Conservation (phyloP, 2,113 vertebrate genomes). For the Panthera tigris region DNA sequence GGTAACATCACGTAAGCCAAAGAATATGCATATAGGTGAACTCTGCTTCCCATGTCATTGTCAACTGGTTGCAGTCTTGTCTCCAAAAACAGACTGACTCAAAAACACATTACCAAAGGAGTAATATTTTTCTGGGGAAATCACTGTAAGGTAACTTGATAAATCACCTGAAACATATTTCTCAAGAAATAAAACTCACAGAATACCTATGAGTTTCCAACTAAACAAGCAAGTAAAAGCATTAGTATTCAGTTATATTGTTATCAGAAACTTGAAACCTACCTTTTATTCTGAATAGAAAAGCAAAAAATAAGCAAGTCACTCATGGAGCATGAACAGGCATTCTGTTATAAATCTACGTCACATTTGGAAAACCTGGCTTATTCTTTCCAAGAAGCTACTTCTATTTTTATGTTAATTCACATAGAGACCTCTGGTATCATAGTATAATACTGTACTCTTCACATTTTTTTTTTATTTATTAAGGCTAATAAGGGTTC, state of each 20-base stretch:
- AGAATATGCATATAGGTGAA: not conserved
- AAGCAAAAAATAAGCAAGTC: not conserved
- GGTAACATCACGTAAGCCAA: not conserved
- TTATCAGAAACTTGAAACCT: not conserved
- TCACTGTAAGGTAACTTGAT: not conserved
- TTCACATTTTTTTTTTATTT: slow-evolving; percentile 35
- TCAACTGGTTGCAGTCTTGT: not conserved
- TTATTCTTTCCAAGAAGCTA: not conserved
- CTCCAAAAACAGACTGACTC: not conserved
- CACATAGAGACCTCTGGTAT: not conserved
- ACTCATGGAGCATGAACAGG: not conserved
- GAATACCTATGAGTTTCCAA: not conserved
- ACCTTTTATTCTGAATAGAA: not conserved
- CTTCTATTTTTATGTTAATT: not conserved
- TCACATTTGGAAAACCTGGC: not conserved
- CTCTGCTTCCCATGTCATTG: not conserved
- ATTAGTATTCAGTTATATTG: not conserved
- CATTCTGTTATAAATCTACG: not conserved
- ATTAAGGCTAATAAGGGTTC: not conserved
- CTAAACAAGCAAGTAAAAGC: not conserved
- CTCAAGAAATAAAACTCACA: not conserved
- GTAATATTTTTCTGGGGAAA: not conserved
- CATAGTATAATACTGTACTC: not conserved
- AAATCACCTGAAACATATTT: not conserved
- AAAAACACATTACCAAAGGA: not conserved